Evolutionary conservation across 2,888 invertebrate genomes (phyloP).

Genomic region (Drosophila rubida): DNA sequence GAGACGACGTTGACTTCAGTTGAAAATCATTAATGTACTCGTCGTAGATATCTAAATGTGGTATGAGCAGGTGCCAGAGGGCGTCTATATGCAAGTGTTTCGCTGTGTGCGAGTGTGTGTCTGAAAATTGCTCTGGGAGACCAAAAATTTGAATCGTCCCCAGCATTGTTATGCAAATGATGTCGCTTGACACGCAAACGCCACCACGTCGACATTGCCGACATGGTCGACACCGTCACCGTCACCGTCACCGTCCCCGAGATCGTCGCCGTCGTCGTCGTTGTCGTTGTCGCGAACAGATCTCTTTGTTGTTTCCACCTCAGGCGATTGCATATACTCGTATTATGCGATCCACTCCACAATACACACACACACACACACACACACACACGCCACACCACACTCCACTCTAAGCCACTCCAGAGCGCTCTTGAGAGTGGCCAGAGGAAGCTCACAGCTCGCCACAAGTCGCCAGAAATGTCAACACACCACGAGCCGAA

Average conservation of each 20-base stretch:
- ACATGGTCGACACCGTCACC: constrained; percentile 39
- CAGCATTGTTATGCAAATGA: constrained; percentile 85
- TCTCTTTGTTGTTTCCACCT: constrained; percentile 72
- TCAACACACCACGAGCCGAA: constrained; percentile 41
- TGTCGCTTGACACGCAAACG: constrained; percentile 84
- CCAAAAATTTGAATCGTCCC: constrained; percentile 79
- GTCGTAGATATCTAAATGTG: constrained; percentile 46
- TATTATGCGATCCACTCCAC: constrained; percentile 52
- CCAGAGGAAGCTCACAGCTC: constrained; percentile 18
- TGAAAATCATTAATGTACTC: constrained; percentile 62
- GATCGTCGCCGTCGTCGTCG: constrained; percentile 1
- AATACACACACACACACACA: constrained; percentile 9
- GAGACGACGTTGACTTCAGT: constrained; percentile 48
- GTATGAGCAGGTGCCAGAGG: constrained; percentile 67
- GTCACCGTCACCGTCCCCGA: neutral
- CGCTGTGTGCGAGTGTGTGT: constrained; percentile 33
- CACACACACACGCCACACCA: neutral
- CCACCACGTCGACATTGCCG: constrained; percentile 53
- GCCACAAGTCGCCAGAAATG: constrained; percentile 24
- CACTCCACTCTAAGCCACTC: constrained; percentile 15
- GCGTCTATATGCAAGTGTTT: constrained; percentile 29
- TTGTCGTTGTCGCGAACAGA: constrained; percentile 72
- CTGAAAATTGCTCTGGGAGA: constrained; percentile 76
- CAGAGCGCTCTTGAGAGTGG: constrained; percentile 5
- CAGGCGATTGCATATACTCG: constrained; percentile 59